These are phyloP conservation scores for Azorinus chamasolen DNA, from an alignment of 2,888 invertebrate genomes.

Conservation along the genomic window DNA sequence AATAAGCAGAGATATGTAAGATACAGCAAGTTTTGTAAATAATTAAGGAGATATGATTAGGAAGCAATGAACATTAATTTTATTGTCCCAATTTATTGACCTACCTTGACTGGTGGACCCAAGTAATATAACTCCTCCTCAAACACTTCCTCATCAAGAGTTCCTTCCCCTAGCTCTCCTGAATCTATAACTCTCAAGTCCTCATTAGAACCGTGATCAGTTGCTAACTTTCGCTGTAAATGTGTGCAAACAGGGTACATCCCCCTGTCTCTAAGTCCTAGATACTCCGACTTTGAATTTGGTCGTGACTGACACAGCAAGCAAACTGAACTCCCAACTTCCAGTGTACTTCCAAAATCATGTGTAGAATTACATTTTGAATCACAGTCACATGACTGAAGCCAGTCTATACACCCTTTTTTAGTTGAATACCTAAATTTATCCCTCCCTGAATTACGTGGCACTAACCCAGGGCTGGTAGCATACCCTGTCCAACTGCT, in stretches of 20 bases:
- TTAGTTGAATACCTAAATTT: conserved; percentile 33
- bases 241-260: conserved; percentile 50
- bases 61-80: too few relatives aligned
- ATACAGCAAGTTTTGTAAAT: too few relatives aligned
- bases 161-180: conserved; percentile 44
- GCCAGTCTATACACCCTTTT: conserved; percentile 58
- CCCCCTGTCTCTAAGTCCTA: conserved; percentile 6
- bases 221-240: conserved; percentile 56
- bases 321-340: too few relatives aligned
- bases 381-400: conserved; percentile 23
- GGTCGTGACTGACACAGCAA: too few relatives aligned
- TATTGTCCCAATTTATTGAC: not conserved
- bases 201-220: conserved; percentile 50
- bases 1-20: too few relatives aligned
- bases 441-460: too few relatives aligned
- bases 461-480: too few relatives aligned
- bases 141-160: conserved; percentile 61
- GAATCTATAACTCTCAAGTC: conserved; percentile 29
- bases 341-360: too few relatives aligned
- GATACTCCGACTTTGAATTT: too few relatives aligned
- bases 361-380: too few relatives aligned
- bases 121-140: conserved; percentile 63
- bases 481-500: too few relatives aligned
- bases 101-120: conserved; percentile 34
- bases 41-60: too few relatives aligned